These are phyloP conservation scores for Abrostola tripartita DNA, from an alignment of 2,888 invertebrate species.

Conservation along the genomic window DNA sequence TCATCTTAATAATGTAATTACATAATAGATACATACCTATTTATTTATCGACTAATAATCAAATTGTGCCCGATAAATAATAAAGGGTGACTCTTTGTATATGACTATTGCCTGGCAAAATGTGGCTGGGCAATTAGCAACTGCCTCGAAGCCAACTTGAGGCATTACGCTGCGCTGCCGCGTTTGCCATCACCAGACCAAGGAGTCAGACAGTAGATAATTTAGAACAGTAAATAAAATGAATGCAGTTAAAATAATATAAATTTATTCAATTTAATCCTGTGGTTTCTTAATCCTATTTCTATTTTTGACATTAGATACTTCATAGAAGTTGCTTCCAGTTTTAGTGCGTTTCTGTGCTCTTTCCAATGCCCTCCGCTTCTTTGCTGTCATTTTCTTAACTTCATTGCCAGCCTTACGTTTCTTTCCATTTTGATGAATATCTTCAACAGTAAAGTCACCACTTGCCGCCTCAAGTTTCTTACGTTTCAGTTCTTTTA, in stretches of 20 bases:
- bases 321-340: conserved; percentile 96
- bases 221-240: conserved; percentile 10
- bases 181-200: too few species aligned
- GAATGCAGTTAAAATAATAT: conserved; percentile 19
- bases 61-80: too few species aligned
- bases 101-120: too few species aligned
- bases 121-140: too few species aligned
- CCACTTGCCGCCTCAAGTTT: conserved; percentile 87
- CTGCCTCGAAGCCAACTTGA: too few species aligned
- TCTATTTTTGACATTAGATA: conserved; percentile 95
- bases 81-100: too few species aligned
- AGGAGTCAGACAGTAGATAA: not conserved
- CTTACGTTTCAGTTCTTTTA: conserved; percentile 81
- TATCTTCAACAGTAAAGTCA: conserved; percentile 86
- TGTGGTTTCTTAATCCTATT: conserved; percentile 91
- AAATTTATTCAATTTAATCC: conserved; percentile 45
- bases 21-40: too few species aligned
- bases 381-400: conserved; percentile 92
- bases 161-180: too few species aligned
- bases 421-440: conserved; percentile 78
- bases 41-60: too few species aligned
- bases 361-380: conserved; percentile 92
- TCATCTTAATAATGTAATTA: too few species aligned
- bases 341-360: conserved; percentile 93
- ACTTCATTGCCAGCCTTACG: conserved; percentile 62